phyloP scores from a whole-genome alignment of 2,888 invertebrate genomes.

The Pollenia angustigena region DNA sequence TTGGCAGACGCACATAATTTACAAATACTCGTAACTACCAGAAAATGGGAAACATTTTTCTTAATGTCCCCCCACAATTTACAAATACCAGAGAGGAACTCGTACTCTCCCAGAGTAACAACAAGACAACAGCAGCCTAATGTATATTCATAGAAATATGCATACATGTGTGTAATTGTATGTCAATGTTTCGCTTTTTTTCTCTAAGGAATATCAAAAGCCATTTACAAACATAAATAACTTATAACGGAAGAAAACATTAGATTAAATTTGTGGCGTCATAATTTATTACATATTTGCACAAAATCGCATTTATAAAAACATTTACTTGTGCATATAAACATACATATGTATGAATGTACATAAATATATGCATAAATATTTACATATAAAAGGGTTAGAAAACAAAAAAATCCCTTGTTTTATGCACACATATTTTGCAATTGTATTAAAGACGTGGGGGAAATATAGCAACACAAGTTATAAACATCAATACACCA shows the following conservation, averaged over 20 bases:
- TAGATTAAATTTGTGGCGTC: slow-evolving; percentile 68
- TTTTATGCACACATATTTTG: no score
- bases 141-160: neutral
- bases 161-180: neutral
- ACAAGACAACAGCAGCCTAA: neutral
- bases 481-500: neutral
- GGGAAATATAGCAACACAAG: no score
- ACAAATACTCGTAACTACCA: neutral
- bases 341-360: neutral
- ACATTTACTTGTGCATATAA: neutral
- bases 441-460: no score
- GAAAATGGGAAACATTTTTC: neutral
- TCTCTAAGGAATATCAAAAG: slow-evolving; percentile 43
- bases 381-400: neutral
- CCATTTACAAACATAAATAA: slow-evolving; percentile 58
- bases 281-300: slow-evolving; percentile 61
- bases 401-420: no score
- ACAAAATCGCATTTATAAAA: slow-evolving; percentile 24
- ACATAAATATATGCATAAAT: neutral
- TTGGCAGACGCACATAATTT: neutral
- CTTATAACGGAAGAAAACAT: slow-evolving; percentile 63
- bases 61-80: slow-evolving; percentile 23
- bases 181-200: neutral
- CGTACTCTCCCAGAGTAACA: neutral
- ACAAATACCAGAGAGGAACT: neutral